Percentiles rank a stretch among this genome's conserved stretches.
These are phyloP conservation scores for Vanessa atalanta DNA, from an alignment of 1,140 invertebrate genomes.

Conservation along the genomic window DNA sequence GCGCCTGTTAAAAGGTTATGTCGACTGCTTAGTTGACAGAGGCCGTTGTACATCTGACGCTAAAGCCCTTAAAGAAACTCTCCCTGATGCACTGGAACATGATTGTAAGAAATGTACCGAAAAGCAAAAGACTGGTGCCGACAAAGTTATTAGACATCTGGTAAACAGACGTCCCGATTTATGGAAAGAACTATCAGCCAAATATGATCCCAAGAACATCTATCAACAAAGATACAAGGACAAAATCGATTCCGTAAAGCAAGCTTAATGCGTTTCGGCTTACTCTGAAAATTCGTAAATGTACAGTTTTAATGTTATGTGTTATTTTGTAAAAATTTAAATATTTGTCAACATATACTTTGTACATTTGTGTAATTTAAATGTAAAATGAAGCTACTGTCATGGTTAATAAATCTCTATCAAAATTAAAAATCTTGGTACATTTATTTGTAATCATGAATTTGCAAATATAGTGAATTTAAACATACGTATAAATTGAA, in stretches of 20 bases:
- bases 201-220: constrained; percentile 84
- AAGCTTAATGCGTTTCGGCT: constrained; percentile 27
- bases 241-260: constrained; percentile 71
- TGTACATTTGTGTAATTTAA: background rate
- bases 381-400: background rate
- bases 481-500: background rate
- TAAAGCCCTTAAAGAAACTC: constrained; percentile 85
- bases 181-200: constrained; percentile 83
- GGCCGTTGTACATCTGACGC: constrained; percentile 87
- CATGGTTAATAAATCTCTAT: background rate
- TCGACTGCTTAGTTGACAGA: constrained; percentile 86
- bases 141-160: constrained; percentile 83
- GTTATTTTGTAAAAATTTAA: background rate
- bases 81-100: constrained; percentile 85
- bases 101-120: constrained; percentile 85
- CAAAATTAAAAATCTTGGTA: background rate
- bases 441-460: background rate
- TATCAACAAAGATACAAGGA: constrained; percentile 83
- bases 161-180: constrained; percentile 83
- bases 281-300: too few relatives aligned
- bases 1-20: constrained; percentile 85
- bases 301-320: background rate
- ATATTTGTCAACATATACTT: background rate
- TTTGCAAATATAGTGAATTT: background rate
- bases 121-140: constrained; percentile 82